A percentile compares a stretch with the other conserved stretches of the same genome.
Evolutionary conservation across 2,797 vertebrate genomes (phyloP).

Genomic region (Calcarius lapponicus): DNA sequence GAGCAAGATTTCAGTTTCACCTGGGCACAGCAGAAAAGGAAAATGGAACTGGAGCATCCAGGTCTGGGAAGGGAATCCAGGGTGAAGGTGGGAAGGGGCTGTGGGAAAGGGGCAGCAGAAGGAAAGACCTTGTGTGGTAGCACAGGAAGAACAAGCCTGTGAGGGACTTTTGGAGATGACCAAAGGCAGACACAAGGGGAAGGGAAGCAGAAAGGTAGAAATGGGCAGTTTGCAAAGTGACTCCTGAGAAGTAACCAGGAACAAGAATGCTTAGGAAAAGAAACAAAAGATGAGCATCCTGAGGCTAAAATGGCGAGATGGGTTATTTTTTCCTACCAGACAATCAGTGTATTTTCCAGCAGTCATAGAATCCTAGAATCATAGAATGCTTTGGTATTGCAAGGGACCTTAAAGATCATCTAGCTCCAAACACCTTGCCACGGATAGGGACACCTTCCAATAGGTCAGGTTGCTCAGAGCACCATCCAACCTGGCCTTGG

Average conservation of each 20-base stretch:
- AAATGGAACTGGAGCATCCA: background rate
- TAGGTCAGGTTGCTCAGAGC: background rate
- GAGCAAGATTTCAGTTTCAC: background rate
- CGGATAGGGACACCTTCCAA: background rate
- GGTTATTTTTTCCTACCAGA: background rate
- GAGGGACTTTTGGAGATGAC: background rate
- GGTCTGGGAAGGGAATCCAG: background rate
- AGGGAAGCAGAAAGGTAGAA: background rate
- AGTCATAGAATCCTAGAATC: background rate
- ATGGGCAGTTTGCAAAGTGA: background rate
- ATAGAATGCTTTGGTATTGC: background rate
- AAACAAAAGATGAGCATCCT: background rate
- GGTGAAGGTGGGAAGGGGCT: rapidly evolving
- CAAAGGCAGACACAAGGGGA: background rate
- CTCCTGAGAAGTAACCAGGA: background rate
- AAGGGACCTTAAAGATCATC: background rate
- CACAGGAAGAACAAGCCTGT: background rate
- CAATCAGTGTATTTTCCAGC: background rate
- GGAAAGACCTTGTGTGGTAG: background rate
- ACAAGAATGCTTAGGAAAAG: background rate
- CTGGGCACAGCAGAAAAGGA: background rate
- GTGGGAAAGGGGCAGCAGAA: background rate
- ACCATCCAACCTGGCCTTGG: background rate
- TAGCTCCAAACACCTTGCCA: background rate
- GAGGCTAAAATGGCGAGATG: background rate